Evolutionary conservation across 2,888 invertebrate genomes (phyloP).

Genomic region (Bombylius major): DNA sequence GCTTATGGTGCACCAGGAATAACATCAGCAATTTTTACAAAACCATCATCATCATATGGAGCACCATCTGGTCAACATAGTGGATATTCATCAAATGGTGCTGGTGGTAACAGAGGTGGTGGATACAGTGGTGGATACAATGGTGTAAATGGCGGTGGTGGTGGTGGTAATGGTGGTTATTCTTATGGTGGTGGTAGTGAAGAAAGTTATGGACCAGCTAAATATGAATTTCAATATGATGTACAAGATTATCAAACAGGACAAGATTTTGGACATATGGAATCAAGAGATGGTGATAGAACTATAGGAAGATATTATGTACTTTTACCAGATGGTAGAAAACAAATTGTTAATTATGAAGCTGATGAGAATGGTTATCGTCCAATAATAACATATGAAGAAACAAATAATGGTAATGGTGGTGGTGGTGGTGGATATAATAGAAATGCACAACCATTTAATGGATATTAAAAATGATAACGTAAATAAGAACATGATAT

Average conservation of each 20-base stretch:
- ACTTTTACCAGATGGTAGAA: slow-evolving; percentile 53
- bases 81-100: slow-evolving; percentile 14
- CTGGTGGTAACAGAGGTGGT: slow-evolving; percentile 14
- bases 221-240: slow-evolving; percentile 55
- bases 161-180: slow-evolving; percentile 9
- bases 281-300: slow-evolving; percentile 48
- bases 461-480: slow-evolving; percentile 22
- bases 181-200: slow-evolving; percentile 18
- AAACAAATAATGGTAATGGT: slow-evolving; percentile 35
- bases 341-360: slow-evolving; percentile 56
- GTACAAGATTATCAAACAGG: slow-evolving; percentile 51
- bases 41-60: slow-evolving; percentile 24
- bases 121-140: slow-evolving; percentile 10
- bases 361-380: slow-evolving; percentile 56
- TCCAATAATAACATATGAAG: slow-evolving; percentile 54
- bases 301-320: slow-evolving; percentile 53
- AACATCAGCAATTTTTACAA: slow-evolving; percentile 39
- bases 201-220: slow-evolving; percentile 48
- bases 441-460: slow-evolving; percentile 22
- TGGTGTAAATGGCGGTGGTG: slow-evolving; percentile 11
- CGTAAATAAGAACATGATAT: too few relatives aligned
- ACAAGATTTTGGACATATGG: slow-evolving; percentile 54
- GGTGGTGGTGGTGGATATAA: slow-evolving; percentile 25
- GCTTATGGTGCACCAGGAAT: slow-evolving; percentile 42
- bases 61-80: slow-evolving; percentile 23